Evolutionary conservation across 1,140 invertebrate species (phyloP).

Genomic region (Drosophila setifemur): DNA sequence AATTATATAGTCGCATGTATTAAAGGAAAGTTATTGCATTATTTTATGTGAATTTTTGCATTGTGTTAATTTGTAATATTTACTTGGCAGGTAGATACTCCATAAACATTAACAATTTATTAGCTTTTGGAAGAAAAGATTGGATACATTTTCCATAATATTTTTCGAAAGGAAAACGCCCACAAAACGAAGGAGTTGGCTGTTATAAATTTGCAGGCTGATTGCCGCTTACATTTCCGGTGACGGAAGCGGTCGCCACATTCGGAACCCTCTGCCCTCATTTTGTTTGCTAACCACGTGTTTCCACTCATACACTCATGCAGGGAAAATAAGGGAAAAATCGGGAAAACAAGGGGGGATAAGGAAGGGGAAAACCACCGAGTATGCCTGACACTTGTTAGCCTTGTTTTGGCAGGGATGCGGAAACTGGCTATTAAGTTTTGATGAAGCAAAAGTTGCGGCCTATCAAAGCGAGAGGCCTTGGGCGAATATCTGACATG

Average conservation of each 20-base stretch:
- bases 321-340: neutral
- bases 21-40: too few relatives aligned
- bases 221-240: conserved; percentile 71
- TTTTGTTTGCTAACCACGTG: conserved; percentile 37
- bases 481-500: conserved; percentile 24
- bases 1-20: too few relatives aligned
- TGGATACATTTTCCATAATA: neutral
- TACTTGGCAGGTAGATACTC: too few relatives aligned
- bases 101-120: too few relatives aligned
- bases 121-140: conserved; percentile 9
- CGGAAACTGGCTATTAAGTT: conserved; percentile 73
- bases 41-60: too few relatives aligned
- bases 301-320: conserved; percentile 17
- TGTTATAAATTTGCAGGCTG: conserved; percentile 62
- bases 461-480: conserved; percentile 18
- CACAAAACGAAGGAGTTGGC: neutral
- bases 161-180: neutral
- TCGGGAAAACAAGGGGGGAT: too few relatives aligned
- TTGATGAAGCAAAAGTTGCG: conserved; percentile 63
- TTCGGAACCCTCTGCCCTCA: conserved; percentile 42
- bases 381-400: conserved; percentile 63
- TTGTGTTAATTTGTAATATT: too few relatives aligned
- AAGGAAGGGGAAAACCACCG: neutral
- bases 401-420: conserved; percentile 46
- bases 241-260: conserved; percentile 30